Percentiles rank a stretch among this genome's conserved stretches.
Evolutionary conservation across 2,888 invertebrate species (phyloP).

Genomic region (Archaeoteleia sp.): DNA sequence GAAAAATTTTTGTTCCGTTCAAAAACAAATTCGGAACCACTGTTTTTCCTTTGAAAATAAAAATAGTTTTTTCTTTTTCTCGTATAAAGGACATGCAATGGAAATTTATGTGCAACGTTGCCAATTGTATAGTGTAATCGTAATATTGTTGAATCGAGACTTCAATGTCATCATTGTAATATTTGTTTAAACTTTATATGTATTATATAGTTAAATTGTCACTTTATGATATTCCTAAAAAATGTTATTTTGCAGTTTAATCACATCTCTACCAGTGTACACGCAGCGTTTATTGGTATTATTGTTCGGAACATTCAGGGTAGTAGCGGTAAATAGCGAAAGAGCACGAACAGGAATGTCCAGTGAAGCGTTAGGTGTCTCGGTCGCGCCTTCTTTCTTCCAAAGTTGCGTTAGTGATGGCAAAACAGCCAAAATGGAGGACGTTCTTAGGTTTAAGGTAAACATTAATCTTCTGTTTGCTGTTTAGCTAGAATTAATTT

Average conservation of each 20-base stretch:
- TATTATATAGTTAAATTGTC: neutral
- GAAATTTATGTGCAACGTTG: no score
- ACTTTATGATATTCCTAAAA: neutral
- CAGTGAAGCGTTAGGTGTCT: constrained; percentile 95
- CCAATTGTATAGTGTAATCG: no score
- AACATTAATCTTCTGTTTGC: no score
- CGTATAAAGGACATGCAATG: no score
- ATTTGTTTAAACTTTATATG: no score
- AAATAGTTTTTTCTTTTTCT: no score
- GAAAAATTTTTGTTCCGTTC: no score
- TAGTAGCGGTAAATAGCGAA: constrained; percentile 94
- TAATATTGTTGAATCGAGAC: no score
- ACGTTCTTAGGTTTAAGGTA: constrained; percentile 95
- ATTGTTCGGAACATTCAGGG: constrained; percentile 97
- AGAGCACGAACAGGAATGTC: constrained; percentile 95
- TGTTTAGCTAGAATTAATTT: no score
- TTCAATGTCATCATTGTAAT: no score
- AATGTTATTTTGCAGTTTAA: constrained; percentile 80
- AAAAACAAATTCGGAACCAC: no score
- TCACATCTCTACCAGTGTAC: constrained; percentile 89
- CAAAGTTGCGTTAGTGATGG: constrained; percentile 97
- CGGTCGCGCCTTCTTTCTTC: constrained; percentile 96
- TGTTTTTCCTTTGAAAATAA: no score
- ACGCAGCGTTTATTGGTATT: constrained; percentile 95
- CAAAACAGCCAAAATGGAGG: constrained; percentile 96